Evolutionary conservation across 2,113 vertebrate species (phyloP).

Genomic region (Prunella fulvescens): DNA sequence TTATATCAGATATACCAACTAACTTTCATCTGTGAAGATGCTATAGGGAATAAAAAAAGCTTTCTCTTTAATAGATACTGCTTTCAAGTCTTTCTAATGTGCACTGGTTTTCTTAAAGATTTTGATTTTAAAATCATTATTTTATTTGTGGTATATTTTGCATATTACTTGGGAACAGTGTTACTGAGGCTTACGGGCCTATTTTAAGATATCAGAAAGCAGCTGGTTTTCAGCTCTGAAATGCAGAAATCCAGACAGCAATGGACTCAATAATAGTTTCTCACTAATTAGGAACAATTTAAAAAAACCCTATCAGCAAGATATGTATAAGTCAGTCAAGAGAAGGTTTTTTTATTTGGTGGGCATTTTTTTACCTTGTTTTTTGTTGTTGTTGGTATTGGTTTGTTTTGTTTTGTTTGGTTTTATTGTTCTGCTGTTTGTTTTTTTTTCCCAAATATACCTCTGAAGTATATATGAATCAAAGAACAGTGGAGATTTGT

Average conservation of each 20-base stretch:
- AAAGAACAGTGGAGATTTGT: neutral
- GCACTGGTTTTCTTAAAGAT: neutral
- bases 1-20: neutral
- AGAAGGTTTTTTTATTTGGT: neutral
- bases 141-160: neutral
- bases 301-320: neutral
- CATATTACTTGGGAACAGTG: neutral
- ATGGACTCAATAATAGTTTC: neutral
- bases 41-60: neutral
- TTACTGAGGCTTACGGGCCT: neutral
- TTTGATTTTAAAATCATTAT: neutral
- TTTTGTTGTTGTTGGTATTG: neutral
- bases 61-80: neutral
- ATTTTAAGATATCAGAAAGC: neutral
- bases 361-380: rapidly evolving
- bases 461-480: neutral
- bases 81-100: neutral
- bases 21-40: neutral
- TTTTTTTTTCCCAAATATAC: neutral
- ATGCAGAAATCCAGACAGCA: neutral
- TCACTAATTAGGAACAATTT: neutral
- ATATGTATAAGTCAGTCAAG: neutral
- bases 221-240: constrained; percentile 5
- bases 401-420: too few relatives aligned
- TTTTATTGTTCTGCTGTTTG: neutral